Conservation (phyloP, 2,797 vertebrate species). For the Clamator glandarius region DNA sequence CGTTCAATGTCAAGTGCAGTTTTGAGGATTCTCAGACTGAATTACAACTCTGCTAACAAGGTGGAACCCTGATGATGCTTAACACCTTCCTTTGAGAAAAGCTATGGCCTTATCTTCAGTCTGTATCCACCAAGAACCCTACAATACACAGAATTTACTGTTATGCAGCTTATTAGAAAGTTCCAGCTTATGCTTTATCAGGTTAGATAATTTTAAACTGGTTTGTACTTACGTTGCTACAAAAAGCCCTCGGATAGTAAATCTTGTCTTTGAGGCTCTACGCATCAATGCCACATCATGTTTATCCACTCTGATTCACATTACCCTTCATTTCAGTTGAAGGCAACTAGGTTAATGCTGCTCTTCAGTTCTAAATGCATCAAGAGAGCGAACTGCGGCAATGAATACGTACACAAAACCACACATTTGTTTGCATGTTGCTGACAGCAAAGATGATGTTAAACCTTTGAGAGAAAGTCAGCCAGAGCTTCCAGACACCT, state of each 20-base stretch:
- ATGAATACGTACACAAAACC: background rate
- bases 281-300: background rate
- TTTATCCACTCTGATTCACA: background rate
- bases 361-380: background rate
- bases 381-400: too few relatives aligned
- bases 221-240: background rate
- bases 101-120: background rate
- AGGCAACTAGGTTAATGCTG: background rate
- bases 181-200: background rate
- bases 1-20: background rate
- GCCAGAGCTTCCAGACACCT: too few relatives aligned
- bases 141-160: accelerated
- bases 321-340: background rate
- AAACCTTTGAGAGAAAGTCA: background rate
- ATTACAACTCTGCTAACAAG: background rate
- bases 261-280: background rate
- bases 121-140: background rate
- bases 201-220: background rate
- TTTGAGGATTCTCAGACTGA: background rate
- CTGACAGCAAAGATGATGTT: background rate
- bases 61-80: background rate
- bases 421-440: background rate
- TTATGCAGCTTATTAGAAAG: background rate
- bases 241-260: background rate
- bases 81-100: background rate